These are phyloP conservation scores for Dasypolia templi DNA, from an alignment of 2,888 invertebrate species.

Conservation along the genomic window DNA sequence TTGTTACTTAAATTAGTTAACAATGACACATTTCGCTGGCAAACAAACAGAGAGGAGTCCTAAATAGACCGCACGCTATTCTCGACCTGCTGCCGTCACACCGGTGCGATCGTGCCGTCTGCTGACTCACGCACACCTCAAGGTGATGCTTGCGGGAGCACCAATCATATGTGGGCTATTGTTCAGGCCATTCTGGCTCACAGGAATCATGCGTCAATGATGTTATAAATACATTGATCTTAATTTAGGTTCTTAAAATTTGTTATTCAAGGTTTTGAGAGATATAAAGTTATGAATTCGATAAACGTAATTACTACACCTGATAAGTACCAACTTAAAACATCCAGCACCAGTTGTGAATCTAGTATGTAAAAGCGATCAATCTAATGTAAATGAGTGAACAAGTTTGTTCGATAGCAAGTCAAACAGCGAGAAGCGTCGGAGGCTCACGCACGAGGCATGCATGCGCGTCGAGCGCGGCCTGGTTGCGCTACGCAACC, in stretches of 20 bases:
- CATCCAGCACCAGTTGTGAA: slow-evolving; percentile 28
- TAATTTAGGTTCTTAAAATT: slow-evolving; percentile 27
- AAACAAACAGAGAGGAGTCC: slow-evolving; percentile 89
- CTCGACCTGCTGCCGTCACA: slow-evolving; percentile 86
- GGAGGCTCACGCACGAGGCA: slow-evolving; percentile 72
- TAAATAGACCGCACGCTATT: slow-evolving; percentile 89
- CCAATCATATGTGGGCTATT: slow-evolving; percentile 55
- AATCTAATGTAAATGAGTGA: slow-evolving; percentile 63
- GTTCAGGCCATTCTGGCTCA: slow-evolving; percentile 62
- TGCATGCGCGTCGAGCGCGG: slow-evolving; percentile 74
- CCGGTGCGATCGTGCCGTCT: slow-evolving; percentile 85
- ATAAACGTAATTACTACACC: slow-evolving; percentile 1
- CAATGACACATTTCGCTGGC: slow-evolving; percentile 91
- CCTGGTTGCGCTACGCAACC: slow-evolving; percentile 79
- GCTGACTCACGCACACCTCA: slow-evolving; percentile 89
- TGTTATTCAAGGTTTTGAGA: slow-evolving; percentile 29
- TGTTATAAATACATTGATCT: slow-evolving; percentile 42
- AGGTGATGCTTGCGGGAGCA: slow-evolving; percentile 80
- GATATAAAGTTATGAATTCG: slow-evolving; percentile 3
- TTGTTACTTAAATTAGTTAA: slow-evolving; percentile 90
- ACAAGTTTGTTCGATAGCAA: slow-evolving; percentile 71
- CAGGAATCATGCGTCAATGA: slow-evolving; percentile 50
- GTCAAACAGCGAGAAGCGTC: slow-evolving; percentile 62
- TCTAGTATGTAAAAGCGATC: slow-evolving; percentile 58
- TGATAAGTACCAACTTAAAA: background rate